phyloP scores from a whole-genome alignment of 35 echinoderm and acorn worm genomes.

The Hemicentrotus pulcherrimus region DNA sequence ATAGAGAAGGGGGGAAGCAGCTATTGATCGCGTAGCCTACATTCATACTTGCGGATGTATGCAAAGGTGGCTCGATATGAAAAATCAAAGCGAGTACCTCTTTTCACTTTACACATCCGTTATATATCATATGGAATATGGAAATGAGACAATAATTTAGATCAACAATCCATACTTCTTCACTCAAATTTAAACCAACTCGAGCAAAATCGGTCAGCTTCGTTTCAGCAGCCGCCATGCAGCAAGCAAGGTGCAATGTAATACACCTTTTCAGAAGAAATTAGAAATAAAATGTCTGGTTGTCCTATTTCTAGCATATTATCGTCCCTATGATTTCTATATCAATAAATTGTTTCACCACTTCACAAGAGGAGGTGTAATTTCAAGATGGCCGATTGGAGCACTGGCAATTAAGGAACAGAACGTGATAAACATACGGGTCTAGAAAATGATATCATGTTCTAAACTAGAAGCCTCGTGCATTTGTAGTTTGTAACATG shows the following conservation, averaged over 20 bases:
- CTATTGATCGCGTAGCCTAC: neutral
- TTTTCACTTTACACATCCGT: too few relatives aligned
- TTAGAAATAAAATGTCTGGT: neutral
- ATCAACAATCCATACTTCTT: neutral
- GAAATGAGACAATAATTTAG: neutral
- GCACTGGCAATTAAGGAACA: neutral
- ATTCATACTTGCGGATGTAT: neutral
- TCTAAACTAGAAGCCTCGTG: neutral
- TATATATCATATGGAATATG: neutral
- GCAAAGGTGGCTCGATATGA: too few relatives aligned
- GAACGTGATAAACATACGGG: neutral
- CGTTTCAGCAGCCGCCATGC: neutral
- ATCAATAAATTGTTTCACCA: neutral
- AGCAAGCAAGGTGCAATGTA: neutral
- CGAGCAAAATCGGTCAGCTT: neutral
- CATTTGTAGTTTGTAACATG: neutral
- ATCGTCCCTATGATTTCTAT: neutral
- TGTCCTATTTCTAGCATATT: neutral
- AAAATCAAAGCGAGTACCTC: too few relatives aligned
- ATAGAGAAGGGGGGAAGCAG: neutral
- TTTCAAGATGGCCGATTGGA: neutral
- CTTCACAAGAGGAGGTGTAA: neutral
- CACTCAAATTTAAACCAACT: neutral
- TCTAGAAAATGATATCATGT: neutral
- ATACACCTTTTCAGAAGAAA: neutral